Percentiles rank a stretch among this genome's conserved stretches.
Evolutionary conservation across 2,113 vertebrate species (phyloP).

Genomic region (Mola mola): DNA sequence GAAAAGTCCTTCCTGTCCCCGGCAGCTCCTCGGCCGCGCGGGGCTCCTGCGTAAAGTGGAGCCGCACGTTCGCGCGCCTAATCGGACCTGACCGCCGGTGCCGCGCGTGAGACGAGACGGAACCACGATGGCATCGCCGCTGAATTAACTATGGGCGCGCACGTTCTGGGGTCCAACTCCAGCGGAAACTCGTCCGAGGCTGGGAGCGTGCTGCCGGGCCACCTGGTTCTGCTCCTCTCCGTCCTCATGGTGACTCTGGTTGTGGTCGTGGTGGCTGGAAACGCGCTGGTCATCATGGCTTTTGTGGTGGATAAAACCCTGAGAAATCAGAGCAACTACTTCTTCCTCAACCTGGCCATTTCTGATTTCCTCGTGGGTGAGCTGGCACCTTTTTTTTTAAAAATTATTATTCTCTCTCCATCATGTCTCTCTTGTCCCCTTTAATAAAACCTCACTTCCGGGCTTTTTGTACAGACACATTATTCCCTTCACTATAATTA

Average conservation of each 20-base stretch:
- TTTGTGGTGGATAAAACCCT: constrained; percentile 90
- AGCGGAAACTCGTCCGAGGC: constrained; percentile 71
- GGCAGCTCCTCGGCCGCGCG: constrained; percentile 24
- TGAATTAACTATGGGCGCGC: constrained; percentile 63
- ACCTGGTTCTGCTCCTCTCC: constrained; percentile 75
- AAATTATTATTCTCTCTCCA: neutral
- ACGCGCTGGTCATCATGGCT: constrained; percentile 88
- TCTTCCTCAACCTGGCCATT: constrained; percentile 91
- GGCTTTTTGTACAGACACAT: too few species aligned
- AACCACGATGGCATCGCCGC: constrained; percentile 35
- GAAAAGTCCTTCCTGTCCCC: neutral
- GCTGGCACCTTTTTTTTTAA: constrained; percentile 56
- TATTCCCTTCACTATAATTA: neutral
- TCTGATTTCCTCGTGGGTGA: constrained; percentile 95
- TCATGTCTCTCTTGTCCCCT: neutral
- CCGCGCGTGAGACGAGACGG: constrained; percentile 26
- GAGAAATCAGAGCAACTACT: constrained; percentile 90
- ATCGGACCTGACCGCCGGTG: constrained; percentile 27
- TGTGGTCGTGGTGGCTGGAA: constrained; percentile 86
- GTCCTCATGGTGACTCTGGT: constrained; percentile 86
- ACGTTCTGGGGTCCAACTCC: constrained; percentile 75
- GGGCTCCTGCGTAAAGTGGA: constrained; percentile 44
- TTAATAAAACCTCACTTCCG: too few species aligned
- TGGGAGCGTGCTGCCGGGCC: constrained; percentile 58
- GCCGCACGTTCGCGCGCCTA: constrained; percentile 21